phyloP scores from a whole-genome alignment of 2,113 vertebrate species.

The Epinephelus moara region DNA sequence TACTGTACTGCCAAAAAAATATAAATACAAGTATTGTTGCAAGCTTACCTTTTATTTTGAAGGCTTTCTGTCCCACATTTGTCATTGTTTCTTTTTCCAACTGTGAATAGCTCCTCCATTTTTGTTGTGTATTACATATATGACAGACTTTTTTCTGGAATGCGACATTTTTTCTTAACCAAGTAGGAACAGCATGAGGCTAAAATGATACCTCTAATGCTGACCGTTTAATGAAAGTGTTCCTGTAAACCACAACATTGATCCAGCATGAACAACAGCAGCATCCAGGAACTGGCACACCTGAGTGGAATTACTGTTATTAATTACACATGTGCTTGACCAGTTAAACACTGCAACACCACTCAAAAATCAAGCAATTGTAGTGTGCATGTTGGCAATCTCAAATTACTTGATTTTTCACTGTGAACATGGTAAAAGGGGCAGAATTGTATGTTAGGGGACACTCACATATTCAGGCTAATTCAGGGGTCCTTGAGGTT shows the following conservation, averaged over 20 bases:
- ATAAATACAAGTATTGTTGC: not conserved
- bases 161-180: not conserved
- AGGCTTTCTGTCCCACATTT: not conserved
- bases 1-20: not conserved
- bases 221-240: not conserved
- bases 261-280: not conserved
- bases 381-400: no score
- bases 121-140: not conserved
- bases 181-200: not conserved
- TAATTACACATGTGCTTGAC: not conserved
- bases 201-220: not conserved
- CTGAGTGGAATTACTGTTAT: no score
- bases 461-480: not conserved
- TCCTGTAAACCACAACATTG: not conserved
- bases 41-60: not conserved
- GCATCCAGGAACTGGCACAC: no score
- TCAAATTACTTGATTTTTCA: no score
- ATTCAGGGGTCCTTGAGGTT: not conserved
- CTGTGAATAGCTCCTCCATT: not conserved
- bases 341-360: not conserved
- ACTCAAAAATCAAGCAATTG: no score
- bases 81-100: no score
- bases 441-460: no score
- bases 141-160: no score
- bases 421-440: not conserved